These are phyloP conservation scores for cat (Felis catus) DNA, from an alignment of 2,113 vertebrate species.

Conservation along the genomic window F.catus_Fca126_mat1.0 CM031417.1:11392501-11393000, in stretches of 20 bases:
- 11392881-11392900: no score
- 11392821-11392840: background rate
- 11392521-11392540: background rate
- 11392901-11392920: background rate
- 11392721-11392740: background rate
- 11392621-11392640: background rate
- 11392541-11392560: background rate
- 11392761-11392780: background rate
- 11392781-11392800: background rate
- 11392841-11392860: background rate
- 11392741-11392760: background rate
- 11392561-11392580: background rate
- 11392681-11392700: background rate
- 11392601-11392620: background rate
- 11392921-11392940: background rate
- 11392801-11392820: no score
- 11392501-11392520: background rate
- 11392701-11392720: background rate
- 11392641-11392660: background rate
- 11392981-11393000: background rate
- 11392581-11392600: background rate
- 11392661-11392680: no score
- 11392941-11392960: background rate
- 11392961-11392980: background rate
- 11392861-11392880: background rate